A percentile compares a stretch with the other conserved stretches of the same genome.
Conservation (phyloP, 2,113 vertebrate species). For the Mirza zaza region DNA sequence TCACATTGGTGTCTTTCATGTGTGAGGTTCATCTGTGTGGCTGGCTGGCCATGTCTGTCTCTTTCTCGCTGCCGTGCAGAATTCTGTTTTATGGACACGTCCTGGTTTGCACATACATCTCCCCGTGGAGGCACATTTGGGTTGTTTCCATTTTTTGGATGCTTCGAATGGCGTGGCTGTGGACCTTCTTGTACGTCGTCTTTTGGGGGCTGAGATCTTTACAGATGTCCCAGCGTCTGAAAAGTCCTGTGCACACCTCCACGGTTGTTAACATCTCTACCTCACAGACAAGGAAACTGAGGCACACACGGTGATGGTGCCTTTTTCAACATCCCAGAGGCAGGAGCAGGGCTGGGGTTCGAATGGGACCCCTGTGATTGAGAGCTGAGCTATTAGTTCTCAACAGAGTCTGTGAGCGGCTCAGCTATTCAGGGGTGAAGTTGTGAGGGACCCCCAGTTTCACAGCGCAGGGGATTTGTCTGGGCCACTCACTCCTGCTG, state of each 20-base stretch:
- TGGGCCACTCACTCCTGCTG: not conserved
- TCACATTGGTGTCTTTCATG: no score
- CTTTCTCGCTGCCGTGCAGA: no score
- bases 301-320: not conserved
- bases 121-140: no score
- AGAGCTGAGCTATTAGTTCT: not conserved
- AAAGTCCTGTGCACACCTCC: rapidly evolving
- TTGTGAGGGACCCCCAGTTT: no score
- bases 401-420: no score
- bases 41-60: no score
- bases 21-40: no score
- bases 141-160: no score
- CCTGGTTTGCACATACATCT: no score
- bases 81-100: no score
- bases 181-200: no score
- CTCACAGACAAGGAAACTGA: not conserved
- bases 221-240: rapidly evolving
- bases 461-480: rapidly evolving
- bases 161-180: no score
- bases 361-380: rapidly evolving
- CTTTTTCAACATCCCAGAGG: not conserved
- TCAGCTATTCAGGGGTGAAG: not conserved
- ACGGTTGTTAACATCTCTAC: not conserved
- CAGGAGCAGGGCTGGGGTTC: not conserved
- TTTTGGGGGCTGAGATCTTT: not conserved